Evolutionary conservation across 64 coral and sea anemone species (phyloP), one percentile per base, ranked within the genome.

Genomic region (Dendronephthya gigantea): DNA sequence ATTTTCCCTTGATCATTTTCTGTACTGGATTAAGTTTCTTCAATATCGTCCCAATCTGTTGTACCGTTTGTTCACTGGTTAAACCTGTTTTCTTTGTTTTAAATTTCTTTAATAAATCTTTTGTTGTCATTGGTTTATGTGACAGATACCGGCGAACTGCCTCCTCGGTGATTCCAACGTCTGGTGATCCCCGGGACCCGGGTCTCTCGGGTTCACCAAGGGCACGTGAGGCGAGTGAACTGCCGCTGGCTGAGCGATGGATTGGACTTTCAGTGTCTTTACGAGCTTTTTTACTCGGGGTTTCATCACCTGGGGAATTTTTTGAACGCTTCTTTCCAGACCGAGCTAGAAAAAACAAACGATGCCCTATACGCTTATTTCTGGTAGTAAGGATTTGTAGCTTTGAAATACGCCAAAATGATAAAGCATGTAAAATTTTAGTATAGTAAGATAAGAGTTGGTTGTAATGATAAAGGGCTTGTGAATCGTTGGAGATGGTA

Each of bases 101-200:
- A 35, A 98, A 98, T 27, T 98, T 98, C 49, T 93, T 92, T 34
- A 98, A 41, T 29, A 98, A 87, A 84, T 98, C 95, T 72, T 98
- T 98, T 48, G 92, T 98, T 12, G 95, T 98, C 95, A 98, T 98
- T 62, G 95, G 95, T 83, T 98, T 98, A 23, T 92, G 85, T 14
- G 90, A 83, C n/a, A 98, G 92, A 82, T 98, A 98, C 81, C 95
- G 88, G 25, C 92, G 90, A 48, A 98, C 90, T 14, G 95, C 89
- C 9, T 98, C 95, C 55, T 98, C 95, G 13, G 95, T 98, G 81
- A 98, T 98, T 48, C 89, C 90, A 0, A 29, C 8, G 12, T 36
- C 72, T 11, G 72, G 72, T 8, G 72, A 79, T 36, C 72, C 72
- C 29, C 72, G 72, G 72, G 72, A 79, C 30, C 72, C 36, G 36